phyloP scores from a whole-genome alignment of 2,113 vertebrate species.

The Hyperoodon ampullatus region DNA sequence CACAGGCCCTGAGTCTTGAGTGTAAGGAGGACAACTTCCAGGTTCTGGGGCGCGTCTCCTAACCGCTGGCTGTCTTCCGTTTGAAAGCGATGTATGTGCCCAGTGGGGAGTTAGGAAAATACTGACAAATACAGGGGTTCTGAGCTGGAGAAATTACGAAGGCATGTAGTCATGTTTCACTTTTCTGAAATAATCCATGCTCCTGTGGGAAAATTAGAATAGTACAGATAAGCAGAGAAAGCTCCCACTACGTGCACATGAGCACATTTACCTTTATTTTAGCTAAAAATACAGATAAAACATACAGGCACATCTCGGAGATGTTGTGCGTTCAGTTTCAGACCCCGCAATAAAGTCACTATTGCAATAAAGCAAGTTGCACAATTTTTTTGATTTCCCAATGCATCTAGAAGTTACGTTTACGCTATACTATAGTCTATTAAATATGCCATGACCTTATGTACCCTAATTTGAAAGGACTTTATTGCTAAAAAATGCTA shows the following conservation, averaged over 20 bases:
- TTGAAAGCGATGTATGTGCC: accelerated
- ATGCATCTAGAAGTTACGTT: not conserved
- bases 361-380: not conserved
- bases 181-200: too few relatives aligned
- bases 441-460: not conserved
- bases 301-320: not conserved
- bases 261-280: not conserved
- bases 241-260: not conserved
- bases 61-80: not conserved
- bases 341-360: not conserved
- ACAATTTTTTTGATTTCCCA: not conserved
- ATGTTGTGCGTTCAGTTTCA: not conserved
- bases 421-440: not conserved
- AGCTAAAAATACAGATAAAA: not conserved
- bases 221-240: not conserved
- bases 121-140: accelerated
- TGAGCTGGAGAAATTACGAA: not conserved
- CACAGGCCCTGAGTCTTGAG: not conserved
- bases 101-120: not conserved
- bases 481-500: not conserved
- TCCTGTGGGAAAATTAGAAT: not conserved
- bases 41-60: not conserved
- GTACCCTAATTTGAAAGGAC: not conserved
- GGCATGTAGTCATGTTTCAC: not conserved
- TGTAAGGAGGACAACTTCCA: too few relatives aligned